A percentile compares a stretch with the other conserved stretches of the same genome.
These are phyloP conservation scores for Neotoxoptera formosana DNA, from an alignment of 1,140 invertebrate species.

Conservation along the genomic window DNA sequence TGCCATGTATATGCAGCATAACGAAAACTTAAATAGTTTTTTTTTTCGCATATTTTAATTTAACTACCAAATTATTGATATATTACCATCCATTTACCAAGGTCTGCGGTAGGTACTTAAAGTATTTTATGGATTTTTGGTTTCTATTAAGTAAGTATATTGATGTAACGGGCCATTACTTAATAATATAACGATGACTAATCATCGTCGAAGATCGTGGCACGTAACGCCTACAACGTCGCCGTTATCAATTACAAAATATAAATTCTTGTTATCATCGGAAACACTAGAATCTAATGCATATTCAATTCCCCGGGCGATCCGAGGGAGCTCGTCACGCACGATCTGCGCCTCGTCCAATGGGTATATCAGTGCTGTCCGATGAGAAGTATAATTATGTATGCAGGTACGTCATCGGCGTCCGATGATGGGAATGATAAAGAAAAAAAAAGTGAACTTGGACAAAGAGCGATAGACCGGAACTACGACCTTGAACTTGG, in stretches of 20 bases:
- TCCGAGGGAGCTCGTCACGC: background rate
- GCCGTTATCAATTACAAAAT: slow-evolving; percentile 17
- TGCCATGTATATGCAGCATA: background rate
- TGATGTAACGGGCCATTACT: background rate
- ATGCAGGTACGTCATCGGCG: background rate
- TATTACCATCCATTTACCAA: slow-evolving; percentile 6
- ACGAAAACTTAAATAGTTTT: background rate
- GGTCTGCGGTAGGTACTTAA: background rate
- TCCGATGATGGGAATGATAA: background rate
- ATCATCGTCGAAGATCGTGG: background rate
- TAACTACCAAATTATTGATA: background rate
- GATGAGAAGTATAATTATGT: slow-evolving; percentile 16
- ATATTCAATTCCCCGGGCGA: background rate
- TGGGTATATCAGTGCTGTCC: background rate
- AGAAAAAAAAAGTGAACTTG: slow-evolving; percentile 23
- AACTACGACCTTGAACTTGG: slow-evolving; percentile 34
- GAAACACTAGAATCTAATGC: background rate
- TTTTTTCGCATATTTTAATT: slow-evolving; percentile 1
- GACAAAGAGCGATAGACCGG: background rate
- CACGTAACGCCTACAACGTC: background rate
- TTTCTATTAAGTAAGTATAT: background rate
- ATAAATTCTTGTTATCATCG: background rate
- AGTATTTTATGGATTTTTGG: slow-evolving; percentile 21
- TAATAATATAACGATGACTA: background rate
- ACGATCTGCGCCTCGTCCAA: background rate